Percentiles rank a stretch among this genome's conserved stretches.
Evolutionary conservation across 2,888 invertebrate species (phyloP).

Genomic region (Cryptocephalus primarius): DNA sequence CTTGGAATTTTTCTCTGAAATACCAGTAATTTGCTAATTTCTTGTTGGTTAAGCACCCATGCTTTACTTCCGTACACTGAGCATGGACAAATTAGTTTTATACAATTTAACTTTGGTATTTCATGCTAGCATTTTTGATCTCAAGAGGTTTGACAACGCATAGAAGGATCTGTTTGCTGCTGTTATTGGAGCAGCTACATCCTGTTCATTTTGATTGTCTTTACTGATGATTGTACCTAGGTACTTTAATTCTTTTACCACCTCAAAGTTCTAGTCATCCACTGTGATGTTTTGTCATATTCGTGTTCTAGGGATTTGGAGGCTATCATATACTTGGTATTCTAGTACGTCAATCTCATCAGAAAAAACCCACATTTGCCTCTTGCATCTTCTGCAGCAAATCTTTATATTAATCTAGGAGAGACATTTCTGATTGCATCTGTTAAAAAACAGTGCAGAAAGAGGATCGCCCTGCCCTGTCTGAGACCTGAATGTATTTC

Average conservation of each 20-base stretch:
- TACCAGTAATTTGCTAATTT: background rate
- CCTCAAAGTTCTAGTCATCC: too few relatives aligned
- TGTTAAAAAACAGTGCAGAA: background rate
- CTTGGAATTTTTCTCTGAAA: background rate
- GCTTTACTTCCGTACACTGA: background rate
- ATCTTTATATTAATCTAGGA: background rate
- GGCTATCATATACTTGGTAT: too few relatives aligned
- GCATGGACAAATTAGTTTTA: background rate
- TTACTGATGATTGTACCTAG: background rate
- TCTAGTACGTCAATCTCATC: too few relatives aligned
- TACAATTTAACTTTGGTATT: background rate
- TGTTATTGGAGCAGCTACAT: background rate
- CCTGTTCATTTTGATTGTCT: background rate
- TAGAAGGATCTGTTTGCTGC: background rate
- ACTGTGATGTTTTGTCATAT: background rate
- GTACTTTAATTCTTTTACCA: background rate
- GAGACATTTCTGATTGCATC: background rate
- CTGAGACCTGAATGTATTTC: slow-evolving; percentile 1
- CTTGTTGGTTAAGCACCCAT: background rate
- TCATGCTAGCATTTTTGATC: background rate
- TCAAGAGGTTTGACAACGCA: background rate
- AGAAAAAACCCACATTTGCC: background rate
- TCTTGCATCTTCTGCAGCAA: background rate
- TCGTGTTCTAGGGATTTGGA: background rate
- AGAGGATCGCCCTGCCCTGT: background rate